Percentiles rank a stretch among this genome's conserved stretches.
These are phyloP conservation scores for Scylla paramamosain DNA, from an alignment of 1,140 invertebrate species.

Conservation along the genomic window DNA sequence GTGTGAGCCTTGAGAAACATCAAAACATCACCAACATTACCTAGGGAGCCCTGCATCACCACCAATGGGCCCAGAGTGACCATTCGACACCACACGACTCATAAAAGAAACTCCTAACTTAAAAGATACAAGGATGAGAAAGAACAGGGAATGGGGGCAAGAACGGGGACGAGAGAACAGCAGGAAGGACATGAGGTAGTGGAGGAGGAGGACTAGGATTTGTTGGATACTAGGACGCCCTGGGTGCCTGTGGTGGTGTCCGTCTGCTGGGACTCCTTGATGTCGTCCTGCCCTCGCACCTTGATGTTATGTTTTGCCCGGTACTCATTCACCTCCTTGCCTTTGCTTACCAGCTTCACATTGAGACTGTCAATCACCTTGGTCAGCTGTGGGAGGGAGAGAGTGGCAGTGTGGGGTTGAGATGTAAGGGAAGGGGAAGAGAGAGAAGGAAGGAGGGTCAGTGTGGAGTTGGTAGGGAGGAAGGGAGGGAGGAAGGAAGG, in stretches of 20 bases:
- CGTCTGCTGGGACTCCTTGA: constrained; percentile 23
- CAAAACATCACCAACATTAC: too few species aligned
- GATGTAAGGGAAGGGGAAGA: constrained; percentile 58
- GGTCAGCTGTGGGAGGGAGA: constrained; percentile 83
- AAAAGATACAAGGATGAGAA: too few species aligned
- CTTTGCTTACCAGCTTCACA: constrained; percentile 91
- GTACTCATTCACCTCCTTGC: constrained; percentile 95
- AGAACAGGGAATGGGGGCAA: too few species aligned
- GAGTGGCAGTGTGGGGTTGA: neutral
- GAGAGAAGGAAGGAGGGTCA: too few species aligned
- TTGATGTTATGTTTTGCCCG: constrained; percentile 94
- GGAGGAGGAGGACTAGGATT: constrained; percentile 52
- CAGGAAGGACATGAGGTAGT: neutral
- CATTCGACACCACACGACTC: too few species aligned
- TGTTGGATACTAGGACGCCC: constrained; percentile 61
- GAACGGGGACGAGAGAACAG: too few species aligned
- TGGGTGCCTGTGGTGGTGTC: constrained; percentile 49
- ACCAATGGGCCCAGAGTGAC: too few species aligned
- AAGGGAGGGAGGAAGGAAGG: constrained; percentile 38
- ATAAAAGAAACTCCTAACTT: too few species aligned
- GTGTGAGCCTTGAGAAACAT: too few species aligned
- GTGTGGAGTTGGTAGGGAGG: neutral
- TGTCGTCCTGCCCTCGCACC: constrained; percentile 81
- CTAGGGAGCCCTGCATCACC: too few species aligned
- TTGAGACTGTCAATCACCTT: constrained; percentile 89